Evolutionary conservation across 1,140 invertebrate species (phyloP).

Genomic region (Musca domestica): DNA sequence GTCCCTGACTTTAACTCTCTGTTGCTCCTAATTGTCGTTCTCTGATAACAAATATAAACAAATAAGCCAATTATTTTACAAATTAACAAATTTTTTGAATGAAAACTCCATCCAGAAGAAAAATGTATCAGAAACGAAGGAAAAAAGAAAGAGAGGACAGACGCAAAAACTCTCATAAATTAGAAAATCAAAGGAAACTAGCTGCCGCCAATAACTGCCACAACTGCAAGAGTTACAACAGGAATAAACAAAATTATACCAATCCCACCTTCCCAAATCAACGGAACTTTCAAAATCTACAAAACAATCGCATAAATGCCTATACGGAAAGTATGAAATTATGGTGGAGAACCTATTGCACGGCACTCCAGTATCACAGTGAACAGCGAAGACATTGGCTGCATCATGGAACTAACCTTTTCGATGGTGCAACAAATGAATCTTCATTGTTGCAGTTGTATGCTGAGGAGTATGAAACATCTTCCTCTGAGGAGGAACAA

Average conservation of each 20-base stretch:
- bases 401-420: neutral
- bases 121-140: slow-evolving; percentile 11
- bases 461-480: slow-evolving; percentile 7
- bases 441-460: neutral
- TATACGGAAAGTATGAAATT: neutral
- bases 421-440: neutral
- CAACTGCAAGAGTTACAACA: neutral
- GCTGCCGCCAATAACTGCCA: neutral
- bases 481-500: neutral
- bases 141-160: neutral
- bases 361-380: neutral
- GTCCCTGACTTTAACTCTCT: too few relatives aligned
- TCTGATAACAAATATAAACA: too few relatives aligned
- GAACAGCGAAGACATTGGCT: neutral
- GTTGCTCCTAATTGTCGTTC: too few relatives aligned
- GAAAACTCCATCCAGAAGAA: neutral
- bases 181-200: neutral
- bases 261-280: neutral
- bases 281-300: neutral
- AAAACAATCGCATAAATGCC: neutral
- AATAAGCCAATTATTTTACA: too few relatives aligned
- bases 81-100: neutral
- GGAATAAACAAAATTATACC: neutral
- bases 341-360: slow-evolving; percentile 12
- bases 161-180: neutral